These are phyloP conservation scores for Gephyroberyx darwinii DNA, from an alignment of 2,797 vertebrate species.

Conservation along the genomic window DNA sequence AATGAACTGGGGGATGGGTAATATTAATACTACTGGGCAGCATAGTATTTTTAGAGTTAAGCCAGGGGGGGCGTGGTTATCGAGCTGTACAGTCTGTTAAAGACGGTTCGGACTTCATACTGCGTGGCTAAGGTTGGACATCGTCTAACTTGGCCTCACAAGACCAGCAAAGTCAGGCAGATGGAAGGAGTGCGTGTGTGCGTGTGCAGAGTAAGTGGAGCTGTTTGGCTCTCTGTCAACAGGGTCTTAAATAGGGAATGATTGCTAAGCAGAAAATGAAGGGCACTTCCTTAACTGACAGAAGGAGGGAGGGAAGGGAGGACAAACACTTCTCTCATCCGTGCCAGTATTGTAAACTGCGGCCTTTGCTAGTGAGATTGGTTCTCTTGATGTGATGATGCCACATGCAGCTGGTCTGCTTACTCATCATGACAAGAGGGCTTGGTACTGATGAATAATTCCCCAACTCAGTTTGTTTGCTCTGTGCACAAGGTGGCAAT, in stretches of 20 bases:
- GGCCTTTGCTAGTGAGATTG: background rate
- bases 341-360: background rate
- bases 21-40: background rate
- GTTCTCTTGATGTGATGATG: background rate
- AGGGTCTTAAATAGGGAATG: slow-evolving; percentile 68
- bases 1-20: background rate
- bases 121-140: background rate
- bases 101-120: background rate
- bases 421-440: background rate
- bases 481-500: too few species aligned
- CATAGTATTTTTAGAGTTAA: background rate
- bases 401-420: background rate
- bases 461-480: background rate
- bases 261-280: slow-evolving; percentile 57
- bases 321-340: background rate
- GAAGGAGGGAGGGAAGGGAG: too few species aligned
- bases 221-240: slow-evolving; percentile 44
- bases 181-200: background rate
- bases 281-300: slow-evolving; percentile 20
- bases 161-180: background rate
- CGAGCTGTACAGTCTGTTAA: background rate
- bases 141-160: slow-evolving; percentile 1
- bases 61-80: background rate
- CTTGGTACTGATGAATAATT: background rate
- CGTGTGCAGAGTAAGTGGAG: background rate